phyloP scores from a whole-genome alignment of 2,113 vertebrate species.

The Empidonax traillii region DNA sequence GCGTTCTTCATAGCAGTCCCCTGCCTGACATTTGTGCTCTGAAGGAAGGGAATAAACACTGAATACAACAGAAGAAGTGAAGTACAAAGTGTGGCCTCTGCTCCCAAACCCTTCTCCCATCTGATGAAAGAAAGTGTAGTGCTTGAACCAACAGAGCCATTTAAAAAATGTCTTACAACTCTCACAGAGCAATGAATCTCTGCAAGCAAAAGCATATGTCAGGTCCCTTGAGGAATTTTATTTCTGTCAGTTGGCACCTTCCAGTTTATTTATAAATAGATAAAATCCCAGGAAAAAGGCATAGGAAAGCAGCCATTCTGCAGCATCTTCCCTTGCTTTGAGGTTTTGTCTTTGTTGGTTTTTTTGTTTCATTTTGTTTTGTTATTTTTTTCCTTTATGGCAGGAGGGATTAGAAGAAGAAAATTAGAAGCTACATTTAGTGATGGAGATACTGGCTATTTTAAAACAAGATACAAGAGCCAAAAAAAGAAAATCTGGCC shows the following conservation, averaged over 20 bases:
- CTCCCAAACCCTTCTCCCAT: background rate
- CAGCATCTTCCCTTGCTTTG: background rate
- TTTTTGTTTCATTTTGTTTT: background rate
- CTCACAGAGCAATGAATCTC: background rate
- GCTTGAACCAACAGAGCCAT: background rate
- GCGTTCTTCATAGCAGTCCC: background rate
- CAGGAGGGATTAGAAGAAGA: background rate
- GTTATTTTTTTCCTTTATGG: background rate
- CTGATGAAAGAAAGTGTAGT: background rate
- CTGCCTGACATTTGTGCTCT: background rate
- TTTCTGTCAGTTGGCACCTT: conserved; percentile 38
- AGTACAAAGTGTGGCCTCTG: background rate
- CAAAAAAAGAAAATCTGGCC: background rate
- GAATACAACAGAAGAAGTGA: background rate
- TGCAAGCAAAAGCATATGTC: background rate
- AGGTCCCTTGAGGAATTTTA: background rate
- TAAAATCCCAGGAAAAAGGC: background rate
- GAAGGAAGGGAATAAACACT: background rate
- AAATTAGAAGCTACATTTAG: background rate
- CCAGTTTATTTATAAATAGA: background rate
- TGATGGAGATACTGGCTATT: background rate
- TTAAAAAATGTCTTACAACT: background rate
- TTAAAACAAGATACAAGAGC: background rate
- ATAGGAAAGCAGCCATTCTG: background rate
- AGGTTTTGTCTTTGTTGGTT: background rate